Conservation (phyloP, 2,888 invertebrate genomes). For the Chloroclysta siterata region DNA sequence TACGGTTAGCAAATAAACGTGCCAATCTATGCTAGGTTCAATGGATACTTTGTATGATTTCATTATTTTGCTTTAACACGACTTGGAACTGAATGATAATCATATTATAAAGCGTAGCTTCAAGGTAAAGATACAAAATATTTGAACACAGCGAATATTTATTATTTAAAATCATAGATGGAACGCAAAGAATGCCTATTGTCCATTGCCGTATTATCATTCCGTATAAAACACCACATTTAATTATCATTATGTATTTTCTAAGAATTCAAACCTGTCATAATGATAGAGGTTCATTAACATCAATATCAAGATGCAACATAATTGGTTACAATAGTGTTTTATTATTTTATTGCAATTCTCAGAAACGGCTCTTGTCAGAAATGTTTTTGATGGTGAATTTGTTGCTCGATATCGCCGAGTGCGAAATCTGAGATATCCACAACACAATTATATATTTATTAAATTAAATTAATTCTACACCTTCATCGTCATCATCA, state of each 20-base stretch:
- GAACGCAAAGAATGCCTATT: constrained; percentile 19
- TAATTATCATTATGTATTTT: constrained; percentile 10
- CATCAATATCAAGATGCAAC: constrained; percentile 2
- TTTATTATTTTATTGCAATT: neutral
- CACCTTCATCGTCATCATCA: too few species aligned
- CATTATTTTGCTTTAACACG: constrained; percentile 1
- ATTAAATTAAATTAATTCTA: too few species aligned
- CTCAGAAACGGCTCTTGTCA: neutral
- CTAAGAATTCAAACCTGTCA: constrained; percentile 5
- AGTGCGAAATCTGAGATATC: too few species aligned
- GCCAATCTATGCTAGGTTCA: constrained; percentile 1
- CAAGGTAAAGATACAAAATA: neutral
- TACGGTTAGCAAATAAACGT: constrained; percentile 14
- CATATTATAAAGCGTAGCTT: neutral
- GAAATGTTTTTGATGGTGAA: neutral
- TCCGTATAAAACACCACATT: constrained; percentile 7
- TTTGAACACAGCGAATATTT: constrained; percentile 4
- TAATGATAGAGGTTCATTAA: constrained; percentile 1
- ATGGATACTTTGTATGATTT: neutral
- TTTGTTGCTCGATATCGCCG: too few species aligned
- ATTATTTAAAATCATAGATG: constrained; percentile 2
- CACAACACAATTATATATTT: too few species aligned
- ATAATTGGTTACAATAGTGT: neutral
- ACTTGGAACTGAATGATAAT: neutral
- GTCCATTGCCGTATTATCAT: constrained; percentile 3